Conservation (phyloP, 2,888 invertebrate species). For the Nomada fabriciana region DNA sequence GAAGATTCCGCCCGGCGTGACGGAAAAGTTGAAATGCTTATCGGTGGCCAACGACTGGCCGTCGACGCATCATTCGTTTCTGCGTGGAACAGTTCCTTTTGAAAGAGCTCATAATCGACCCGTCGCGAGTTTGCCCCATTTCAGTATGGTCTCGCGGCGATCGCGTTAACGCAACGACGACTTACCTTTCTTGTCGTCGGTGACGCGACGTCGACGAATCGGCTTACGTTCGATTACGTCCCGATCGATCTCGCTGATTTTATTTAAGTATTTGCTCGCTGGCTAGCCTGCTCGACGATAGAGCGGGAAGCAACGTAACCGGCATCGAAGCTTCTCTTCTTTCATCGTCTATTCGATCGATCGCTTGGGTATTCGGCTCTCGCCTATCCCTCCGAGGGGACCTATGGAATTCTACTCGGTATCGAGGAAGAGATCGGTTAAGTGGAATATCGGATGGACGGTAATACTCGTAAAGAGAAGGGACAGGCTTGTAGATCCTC, state of each 20-base stretch:
- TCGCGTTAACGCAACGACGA: not conserved
- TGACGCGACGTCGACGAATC: slow-evolving; percentile 21
- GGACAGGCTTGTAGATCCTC: too few relatives aligned
- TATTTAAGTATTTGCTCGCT: slow-evolving; percentile 11
- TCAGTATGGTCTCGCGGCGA: not conserved
- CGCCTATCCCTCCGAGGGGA: not conserved
- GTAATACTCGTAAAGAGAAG: too few relatives aligned
- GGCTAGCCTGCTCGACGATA: too few relatives aligned
- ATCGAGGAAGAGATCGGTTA: slow-evolving; percentile 1
- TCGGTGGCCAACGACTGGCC: slow-evolving; percentile 48
- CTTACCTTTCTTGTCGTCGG: not conserved
- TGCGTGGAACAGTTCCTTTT: slow-evolving; percentile 34
- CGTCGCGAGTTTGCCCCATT: too few relatives aligned
- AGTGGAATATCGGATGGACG: not conserved
- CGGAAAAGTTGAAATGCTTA: slow-evolving; percentile 58
- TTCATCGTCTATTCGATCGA: slow-evolving; percentile 25
- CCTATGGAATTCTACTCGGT: not conserved
- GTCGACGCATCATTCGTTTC: slow-evolving; percentile 36
- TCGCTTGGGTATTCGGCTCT: slow-evolving; percentile 13
- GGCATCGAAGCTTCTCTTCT: slow-evolving; percentile 19
- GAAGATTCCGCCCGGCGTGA: slow-evolving; percentile 52
- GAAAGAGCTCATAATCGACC: slow-evolving; percentile 38
- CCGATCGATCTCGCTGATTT: slow-evolving; percentile 37
- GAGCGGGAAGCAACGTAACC: not conserved
- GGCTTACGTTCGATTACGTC: slow-evolving; percentile 31